These are phyloP conservation scores for Drosophila leontia DNA, from an alignment of 1,140 invertebrate species.

Conservation along the genomic window DNA sequence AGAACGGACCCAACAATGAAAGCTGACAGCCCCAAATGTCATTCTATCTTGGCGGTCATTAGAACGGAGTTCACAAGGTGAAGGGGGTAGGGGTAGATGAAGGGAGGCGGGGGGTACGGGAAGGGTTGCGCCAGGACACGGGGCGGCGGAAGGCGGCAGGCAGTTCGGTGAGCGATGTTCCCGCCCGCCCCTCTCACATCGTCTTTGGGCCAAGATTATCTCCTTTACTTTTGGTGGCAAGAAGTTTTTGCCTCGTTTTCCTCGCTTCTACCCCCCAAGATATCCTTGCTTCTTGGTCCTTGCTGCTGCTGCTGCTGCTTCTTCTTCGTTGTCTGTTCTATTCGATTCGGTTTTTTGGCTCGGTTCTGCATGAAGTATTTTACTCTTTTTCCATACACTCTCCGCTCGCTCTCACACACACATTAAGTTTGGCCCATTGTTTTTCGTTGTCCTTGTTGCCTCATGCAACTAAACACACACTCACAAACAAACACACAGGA, in stretches of 20 bases:
- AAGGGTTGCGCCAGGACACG: slow-evolving; percentile 2
- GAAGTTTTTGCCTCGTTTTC: slow-evolving; percentile 60
- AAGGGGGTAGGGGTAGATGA: not conserved
- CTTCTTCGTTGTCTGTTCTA: slow-evolving; percentile 44
- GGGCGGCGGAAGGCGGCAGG: not conserved
- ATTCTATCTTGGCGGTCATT: slow-evolving; percentile 83
- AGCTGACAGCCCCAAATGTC: slow-evolving; percentile 82
- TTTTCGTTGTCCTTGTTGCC: slow-evolving; percentile 76
- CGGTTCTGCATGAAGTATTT: slow-evolving; percentile 81
- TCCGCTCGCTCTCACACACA: slow-evolving; percentile 29
- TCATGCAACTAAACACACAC: slow-evolving; percentile 69
- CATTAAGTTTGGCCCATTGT: slow-evolving; percentile 77
- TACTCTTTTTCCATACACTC: slow-evolving; percentile 75
- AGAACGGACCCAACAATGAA: slow-evolving; percentile 74
- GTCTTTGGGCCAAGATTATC: slow-evolving; percentile 78
- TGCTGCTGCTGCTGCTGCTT: slow-evolving; percentile 23
- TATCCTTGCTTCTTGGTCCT: slow-evolving; percentile 7
- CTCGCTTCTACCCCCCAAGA: not conserved
- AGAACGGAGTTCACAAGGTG: slow-evolving; percentile 72
- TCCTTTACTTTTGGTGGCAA: slow-evolving; percentile 82
- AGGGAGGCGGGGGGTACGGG: not conserved
- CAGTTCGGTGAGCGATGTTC: slow-evolving; percentile 45
- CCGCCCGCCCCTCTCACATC: slow-evolving; percentile 49
- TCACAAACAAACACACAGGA: slow-evolving; percentile 10
- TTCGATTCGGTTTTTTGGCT: slow-evolving; percentile 72